phyloP scores from a whole-genome alignment of 2,113 vertebrate genomes.

The Suncus etruscus region DNA sequence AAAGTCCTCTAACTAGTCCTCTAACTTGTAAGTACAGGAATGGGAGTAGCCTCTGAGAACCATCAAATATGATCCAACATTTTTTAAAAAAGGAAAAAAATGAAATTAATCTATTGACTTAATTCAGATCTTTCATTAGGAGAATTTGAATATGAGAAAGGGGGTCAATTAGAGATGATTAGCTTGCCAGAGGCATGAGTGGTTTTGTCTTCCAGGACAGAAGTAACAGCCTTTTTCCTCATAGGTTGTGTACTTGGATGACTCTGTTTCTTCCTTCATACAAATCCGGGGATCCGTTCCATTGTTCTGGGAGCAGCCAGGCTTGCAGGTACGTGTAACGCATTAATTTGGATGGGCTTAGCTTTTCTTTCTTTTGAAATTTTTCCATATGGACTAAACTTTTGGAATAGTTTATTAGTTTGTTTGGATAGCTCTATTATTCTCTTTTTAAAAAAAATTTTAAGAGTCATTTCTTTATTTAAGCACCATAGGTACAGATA shows the following conservation, averaged over 20 bases:
- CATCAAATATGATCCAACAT: too few relatives aligned
- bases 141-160: background rate
- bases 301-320: constrained; percentile 99
- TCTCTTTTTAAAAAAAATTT: too few relatives aligned
- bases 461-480: too few relatives aligned
- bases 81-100: background rate
- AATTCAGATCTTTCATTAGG: background rate
- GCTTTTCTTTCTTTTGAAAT: constrained; percentile 23
- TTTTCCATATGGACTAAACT: background rate
- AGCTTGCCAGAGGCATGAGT: background rate
- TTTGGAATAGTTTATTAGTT: constrained; percentile 20
- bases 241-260: constrained; percentile 97
- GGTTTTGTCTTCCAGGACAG: background rate
- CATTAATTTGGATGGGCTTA: background rate
- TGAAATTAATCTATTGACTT: background rate
- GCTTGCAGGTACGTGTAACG: constrained; percentile 92
- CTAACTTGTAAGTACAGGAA: too few relatives aligned
- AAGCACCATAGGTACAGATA: too few relatives aligned
- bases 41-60: too few relatives aligned
- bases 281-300: constrained; percentile 98
- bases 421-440: background rate
- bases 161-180: background rate
- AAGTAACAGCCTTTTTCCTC: background rate
- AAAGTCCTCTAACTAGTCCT: too few relatives aligned
- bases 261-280: constrained; percentile 96